Conservation (phyloP, 2,888 invertebrate genomes). For the Malacosoma neustria region DNA sequence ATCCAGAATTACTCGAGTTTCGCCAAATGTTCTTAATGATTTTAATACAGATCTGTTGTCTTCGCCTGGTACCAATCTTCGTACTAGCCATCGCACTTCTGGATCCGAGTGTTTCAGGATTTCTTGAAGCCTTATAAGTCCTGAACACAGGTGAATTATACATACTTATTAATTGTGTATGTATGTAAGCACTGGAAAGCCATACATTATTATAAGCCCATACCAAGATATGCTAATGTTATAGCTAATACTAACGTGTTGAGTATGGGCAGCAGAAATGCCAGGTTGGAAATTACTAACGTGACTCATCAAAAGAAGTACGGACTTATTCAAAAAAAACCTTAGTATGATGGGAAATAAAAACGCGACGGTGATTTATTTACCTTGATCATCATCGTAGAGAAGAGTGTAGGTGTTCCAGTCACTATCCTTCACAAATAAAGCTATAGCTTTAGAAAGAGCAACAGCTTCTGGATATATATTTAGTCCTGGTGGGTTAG, state of each 20-base stretch:
- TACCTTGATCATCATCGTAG: conserved; percentile 85
- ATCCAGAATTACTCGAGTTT: conserved; percentile 84
- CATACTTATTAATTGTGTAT: too few relatives aligned
- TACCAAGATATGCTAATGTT: too few relatives aligned
- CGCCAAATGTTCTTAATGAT: conserved; percentile 80
- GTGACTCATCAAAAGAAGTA: too few relatives aligned
- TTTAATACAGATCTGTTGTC: conserved; percentile 83
- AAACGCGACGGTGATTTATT: too few relatives aligned
- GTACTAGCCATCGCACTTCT: conserved; percentile 79
- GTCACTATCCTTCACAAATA: conserved; percentile 79
- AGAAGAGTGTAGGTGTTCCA: conserved; percentile 86
- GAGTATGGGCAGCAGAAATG: too few relatives aligned
- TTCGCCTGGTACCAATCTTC: conserved; percentile 72
- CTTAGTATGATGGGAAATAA: too few relatives aligned
- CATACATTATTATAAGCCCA: too few relatives aligned
- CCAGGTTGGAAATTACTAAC: too few relatives aligned
- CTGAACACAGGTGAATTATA: too few relatives aligned
- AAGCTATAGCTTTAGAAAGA: conserved; percentile 78
- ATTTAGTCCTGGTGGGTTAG: conserved; percentile 71
- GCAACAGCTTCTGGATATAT: conserved; percentile 83
- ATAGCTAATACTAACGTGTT: too few relatives aligned
- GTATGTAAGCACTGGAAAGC: too few relatives aligned
- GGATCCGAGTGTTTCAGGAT: conserved; percentile 82
- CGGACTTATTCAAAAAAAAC: too few relatives aligned
- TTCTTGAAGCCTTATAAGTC: conserved; percentile 86